Percentiles rank a stretch among this genome's conserved stretches.
phyloP scores from a whole-genome alignment of 35 echinoderm and acorn worm genomes.

The Anneissia japonica region DNA sequence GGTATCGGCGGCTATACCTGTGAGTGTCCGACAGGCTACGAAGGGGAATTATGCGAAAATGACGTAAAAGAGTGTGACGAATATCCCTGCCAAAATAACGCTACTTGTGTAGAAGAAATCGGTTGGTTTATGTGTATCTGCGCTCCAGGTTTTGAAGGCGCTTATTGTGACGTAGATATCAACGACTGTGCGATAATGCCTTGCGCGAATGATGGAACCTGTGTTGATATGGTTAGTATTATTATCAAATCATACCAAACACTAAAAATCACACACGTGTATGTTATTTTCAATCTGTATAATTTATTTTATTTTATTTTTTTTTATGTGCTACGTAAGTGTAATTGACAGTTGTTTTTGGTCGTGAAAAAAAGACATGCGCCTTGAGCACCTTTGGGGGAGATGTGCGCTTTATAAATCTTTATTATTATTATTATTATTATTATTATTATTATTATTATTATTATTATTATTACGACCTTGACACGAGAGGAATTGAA shows the following conservation, averaged over 20 bases:
- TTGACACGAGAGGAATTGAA: too few species aligned
- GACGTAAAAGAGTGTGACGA: background rate
- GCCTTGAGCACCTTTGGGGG: too few species aligned
- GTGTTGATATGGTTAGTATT: slow-evolving; percentile 5
- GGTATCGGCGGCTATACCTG: background rate
- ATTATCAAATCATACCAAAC: slow-evolving; percentile 20
- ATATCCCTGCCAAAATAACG: background rate
- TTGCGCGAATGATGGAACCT: slow-evolving; percentile 69
- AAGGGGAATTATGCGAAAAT: slow-evolving; percentile 4
- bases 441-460: too few species aligned
- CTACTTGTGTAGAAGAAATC: too few species aligned
- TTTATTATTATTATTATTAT: too few species aligned
- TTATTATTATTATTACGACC: too few species aligned
- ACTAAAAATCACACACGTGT: slow-evolving; percentile 29
- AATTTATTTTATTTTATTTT: background rate
- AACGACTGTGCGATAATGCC: slow-evolving; percentile 68
- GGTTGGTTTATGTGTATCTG: background rate
- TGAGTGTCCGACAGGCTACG: slow-evolving; percentile 4
- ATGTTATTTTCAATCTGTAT: slow-evolving; percentile 33
- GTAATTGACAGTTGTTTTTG: background rate
- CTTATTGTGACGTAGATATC: slow-evolving; percentile 47
- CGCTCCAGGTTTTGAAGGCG: background rate
- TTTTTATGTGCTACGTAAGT: background rate
- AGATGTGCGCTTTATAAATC: too few species aligned
- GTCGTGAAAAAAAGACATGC: background rate